Base-by-base conservation (phyloP, 2,797 vertebrate species). In the Esox masquinongy region DNA sequence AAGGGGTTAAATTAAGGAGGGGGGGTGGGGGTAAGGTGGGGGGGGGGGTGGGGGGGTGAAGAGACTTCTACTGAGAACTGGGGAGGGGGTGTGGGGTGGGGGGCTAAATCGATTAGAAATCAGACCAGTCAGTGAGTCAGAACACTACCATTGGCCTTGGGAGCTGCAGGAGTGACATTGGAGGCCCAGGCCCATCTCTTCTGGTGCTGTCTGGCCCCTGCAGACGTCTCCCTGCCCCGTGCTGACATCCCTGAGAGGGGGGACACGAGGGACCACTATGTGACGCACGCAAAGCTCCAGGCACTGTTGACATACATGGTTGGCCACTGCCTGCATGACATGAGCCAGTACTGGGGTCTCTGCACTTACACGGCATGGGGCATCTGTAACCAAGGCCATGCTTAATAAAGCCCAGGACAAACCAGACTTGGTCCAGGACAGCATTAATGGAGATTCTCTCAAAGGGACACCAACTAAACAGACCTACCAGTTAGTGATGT, bases 181-280 rank as follows among this genome's bases (percentile, higher is more conserved):
- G 75, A 76, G 75, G 43, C 68, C 75, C 68, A 63, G 74, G 56
- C 53, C 74, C 68, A 63, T 71, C 68, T 76, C 75, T 71, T 76
- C 75, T 71, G 75, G 75, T 76, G 68, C 56, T 34, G 75, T 68
- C 68, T 70, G 56, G 56, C 68, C 56, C 75, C 75, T 71, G 68
- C 75, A 76, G 75, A 26, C 34, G 43, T 64, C 75, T 71, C 75
- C 68, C 75, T 76, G 75, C 64, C 75, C 75, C 39, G 26, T 22
- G 75, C 50, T 29, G 74, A 50, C 64, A 39, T 76, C 75, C 68
- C 75, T 76, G 75, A 50, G 74, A 76, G 75, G 75, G 74, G 75
- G 53, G 75, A 76, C 75, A 76, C 68, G 68, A 76, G 75, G 68
- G 75, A 71, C 75, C 4, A 66, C 75, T 76, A 76, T 76, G 56